Percentiles rank a stretch among this genome's conserved stretches.
These are phyloP conservation scores for Halocynthia roretzi DNA, from an alignment of 23 tunicate species.

Conservation along the genomic window DNA sequence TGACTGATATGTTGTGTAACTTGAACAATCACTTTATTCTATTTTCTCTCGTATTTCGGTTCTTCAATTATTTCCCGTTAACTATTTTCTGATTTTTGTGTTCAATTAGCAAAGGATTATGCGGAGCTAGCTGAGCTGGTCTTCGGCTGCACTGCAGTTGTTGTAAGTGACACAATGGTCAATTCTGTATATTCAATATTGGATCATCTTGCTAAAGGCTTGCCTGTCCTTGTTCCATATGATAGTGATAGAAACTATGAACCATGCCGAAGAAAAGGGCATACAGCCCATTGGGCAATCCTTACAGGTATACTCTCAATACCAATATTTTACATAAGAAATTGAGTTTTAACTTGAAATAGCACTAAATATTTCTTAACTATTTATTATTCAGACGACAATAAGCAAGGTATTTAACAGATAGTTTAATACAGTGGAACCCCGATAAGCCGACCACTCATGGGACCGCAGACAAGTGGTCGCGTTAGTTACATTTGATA, in stretches of 20 bases:
- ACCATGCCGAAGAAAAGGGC: constrained; percentile 47
- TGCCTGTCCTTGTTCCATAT: constrained; percentile 48
- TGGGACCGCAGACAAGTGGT: too few relatives aligned
- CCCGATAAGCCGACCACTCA: too few relatives aligned
- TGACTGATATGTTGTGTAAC: background rate
- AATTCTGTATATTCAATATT: constrained; percentile 8
- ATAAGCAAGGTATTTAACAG: too few relatives aligned
- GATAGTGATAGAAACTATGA: constrained; percentile 50
- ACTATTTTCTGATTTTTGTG: too few relatives aligned
- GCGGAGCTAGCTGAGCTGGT: constrained; percentile 27
- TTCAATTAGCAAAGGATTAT: constrained; percentile 14
- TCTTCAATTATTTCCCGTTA: too few relatives aligned
- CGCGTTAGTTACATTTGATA: too few relatives aligned
- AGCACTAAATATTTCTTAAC: too few relatives aligned
- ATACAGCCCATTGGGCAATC: constrained; percentile 66
- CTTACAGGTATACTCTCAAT: constrained; percentile 39
- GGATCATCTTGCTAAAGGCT: constrained; percentile 19
- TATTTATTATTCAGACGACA: too few relatives aligned
- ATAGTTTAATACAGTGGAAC: too few relatives aligned
- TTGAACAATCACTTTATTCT: too few relatives aligned
- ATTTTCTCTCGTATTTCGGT: too few relatives aligned
- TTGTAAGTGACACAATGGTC: constrained; percentile 2
- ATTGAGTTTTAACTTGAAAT: too few relatives aligned
- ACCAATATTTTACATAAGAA: background rate
- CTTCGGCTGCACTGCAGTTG: constrained; percentile 17